Evolutionary conservation across 37 sponge, comb jelly and placozoan genomes (phyloP).

Genomic region (Aphrocallistes beatrix): DNA sequence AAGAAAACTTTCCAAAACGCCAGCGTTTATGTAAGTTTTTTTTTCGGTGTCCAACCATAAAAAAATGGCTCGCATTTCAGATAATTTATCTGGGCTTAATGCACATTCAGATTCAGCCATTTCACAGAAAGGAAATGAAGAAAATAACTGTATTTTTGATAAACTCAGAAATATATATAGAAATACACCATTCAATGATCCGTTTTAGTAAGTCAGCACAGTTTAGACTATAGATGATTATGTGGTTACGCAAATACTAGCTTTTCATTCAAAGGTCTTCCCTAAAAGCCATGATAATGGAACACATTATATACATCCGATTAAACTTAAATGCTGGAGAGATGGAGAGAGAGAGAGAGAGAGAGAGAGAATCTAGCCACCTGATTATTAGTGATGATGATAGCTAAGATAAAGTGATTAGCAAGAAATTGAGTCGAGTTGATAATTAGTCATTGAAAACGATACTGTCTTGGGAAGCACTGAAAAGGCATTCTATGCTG

Average conservation of each 20-base stretch:
- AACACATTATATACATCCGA: too few species aligned
- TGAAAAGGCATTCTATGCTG: too few species aligned
- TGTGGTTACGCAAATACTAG: conserved; percentile 10
- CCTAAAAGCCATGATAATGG: neutral
- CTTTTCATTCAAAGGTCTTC: neutral
- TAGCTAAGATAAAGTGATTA: too few species aligned
- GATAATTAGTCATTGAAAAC: too few species aligned
- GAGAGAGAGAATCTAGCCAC: too few species aligned
- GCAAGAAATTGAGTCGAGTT: too few species aligned
- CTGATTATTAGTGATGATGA: too few species aligned
- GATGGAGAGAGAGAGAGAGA: too few species aligned
- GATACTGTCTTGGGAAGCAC: too few species aligned
- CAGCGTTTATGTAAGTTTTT: neutral
- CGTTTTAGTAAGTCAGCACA: neutral
- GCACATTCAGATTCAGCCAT: neutral
- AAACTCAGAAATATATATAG: neutral
- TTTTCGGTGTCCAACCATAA: neutral
- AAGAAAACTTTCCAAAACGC: neutral
- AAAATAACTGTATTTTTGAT: neutral
- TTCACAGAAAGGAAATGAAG: neutral
- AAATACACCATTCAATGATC: neutral
- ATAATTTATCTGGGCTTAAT: neutral
- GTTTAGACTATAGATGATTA: neutral
- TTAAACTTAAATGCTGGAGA: too few species aligned
- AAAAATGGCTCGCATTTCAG: neutral